A percentile compares a stretch with the other conserved stretches of the same genome.
Evolutionary conservation across 2,797 vertebrate species (phyloP).

Genomic region (Enteromius afrohamiltoni): DNA sequence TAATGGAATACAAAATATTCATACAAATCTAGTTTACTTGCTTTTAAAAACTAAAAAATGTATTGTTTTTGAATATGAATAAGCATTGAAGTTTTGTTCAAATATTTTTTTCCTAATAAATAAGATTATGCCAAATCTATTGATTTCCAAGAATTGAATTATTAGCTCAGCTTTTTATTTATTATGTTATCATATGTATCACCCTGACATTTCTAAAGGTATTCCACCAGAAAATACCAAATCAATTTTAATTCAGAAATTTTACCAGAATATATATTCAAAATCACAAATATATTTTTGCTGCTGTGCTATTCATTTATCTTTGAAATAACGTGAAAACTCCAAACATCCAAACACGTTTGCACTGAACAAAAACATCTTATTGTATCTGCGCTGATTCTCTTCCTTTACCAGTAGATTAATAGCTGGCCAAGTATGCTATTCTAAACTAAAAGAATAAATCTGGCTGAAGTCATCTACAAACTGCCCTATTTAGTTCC

Average conservation of each 20-base stretch:
- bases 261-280: not conserved
- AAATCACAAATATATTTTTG: not conserved
- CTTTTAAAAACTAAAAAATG: not conserved
- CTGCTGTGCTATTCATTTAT: not conserved
- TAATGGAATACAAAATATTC: not conserved
- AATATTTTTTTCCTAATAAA: not conserved
- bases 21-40: not conserved
- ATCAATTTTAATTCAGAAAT: not conserved
- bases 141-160: not conserved
- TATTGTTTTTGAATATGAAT: not conserved
- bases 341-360: not conserved
- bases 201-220: not conserved
- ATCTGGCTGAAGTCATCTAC: slow-evolving; percentile 55
- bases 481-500: slow-evolving; percentile 60
- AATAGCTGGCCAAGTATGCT: slow-evolving; percentile 47
- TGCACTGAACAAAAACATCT: slow-evolving; percentile 13
- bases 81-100: not conserved
- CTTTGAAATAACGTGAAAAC: not conserved
- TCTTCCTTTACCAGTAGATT: slow-evolving; percentile 34
- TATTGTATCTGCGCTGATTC: slow-evolving; percentile 45
- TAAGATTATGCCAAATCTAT: not conserved
- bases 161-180: not conserved
- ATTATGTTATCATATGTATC: not conserved
- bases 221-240: not conserved
- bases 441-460: slow-evolving; percentile 57